Evolutionary conservation across 2,797 vertebrate species (phyloP), one percentile per base, ranked within the genome.

Genomic region (Sebastes itinus): DNA sequence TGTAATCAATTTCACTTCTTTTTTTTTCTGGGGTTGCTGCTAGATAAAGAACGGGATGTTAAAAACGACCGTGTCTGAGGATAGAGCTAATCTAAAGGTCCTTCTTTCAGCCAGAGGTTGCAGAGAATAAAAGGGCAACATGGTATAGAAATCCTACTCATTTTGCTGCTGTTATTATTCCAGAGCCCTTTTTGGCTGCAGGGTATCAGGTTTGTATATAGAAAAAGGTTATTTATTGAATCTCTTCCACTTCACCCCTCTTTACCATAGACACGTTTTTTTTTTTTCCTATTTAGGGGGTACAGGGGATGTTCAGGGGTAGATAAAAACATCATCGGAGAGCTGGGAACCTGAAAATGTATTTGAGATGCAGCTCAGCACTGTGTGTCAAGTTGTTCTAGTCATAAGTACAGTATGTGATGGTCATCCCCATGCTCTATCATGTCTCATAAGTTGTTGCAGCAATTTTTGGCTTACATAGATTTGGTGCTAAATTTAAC

Each of bases 1-100:
- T 93, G 95, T 88, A 49, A 33, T 65, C 2, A 5, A 1, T 52
- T 75, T 62, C 3, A 9, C 23, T 13, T 38, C 6, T 55, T 70
- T 16, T 32, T 18, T 59, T 65, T 13, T 64, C 27, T 2, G 9
- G 10, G 46, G 7, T 62, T 66, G 74, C 60, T 67, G 42, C 18
- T 46, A 18, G 63, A 85, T 86, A 46, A 78, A 4, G 6, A 42
- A 58, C 13, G 7, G 25, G 6, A 23, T 52, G 35, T 79, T 81
- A 23, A 49, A 69, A 67, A 61, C 0, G 5, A 64, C 38, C 3
- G 42, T 33, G 72, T 58, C 42, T 59, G 52, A 76, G 32, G 27
- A 27, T 4, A 58, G 46, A 55, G 69, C 66, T n/a, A 59, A 64
- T 68, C 66, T 72, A 46, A 55, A 49, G 55, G 46, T 64, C 23